Conservation (phyloP, 2,888 invertebrate species). For the Parnassius mnemosyne region DNA sequence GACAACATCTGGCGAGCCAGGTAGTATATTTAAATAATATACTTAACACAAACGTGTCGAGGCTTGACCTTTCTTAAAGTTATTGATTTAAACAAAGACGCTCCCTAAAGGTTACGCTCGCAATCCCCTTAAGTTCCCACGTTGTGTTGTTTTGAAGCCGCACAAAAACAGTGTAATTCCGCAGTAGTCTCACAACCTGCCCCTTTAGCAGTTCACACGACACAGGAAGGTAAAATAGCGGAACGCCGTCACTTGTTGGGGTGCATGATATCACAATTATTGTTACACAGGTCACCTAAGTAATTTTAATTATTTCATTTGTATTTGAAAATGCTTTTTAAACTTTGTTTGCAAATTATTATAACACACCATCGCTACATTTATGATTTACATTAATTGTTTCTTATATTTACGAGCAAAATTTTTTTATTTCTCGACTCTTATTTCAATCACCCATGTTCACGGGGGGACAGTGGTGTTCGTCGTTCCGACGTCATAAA, state of each 20-base stretch:
- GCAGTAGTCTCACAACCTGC: conserved; percentile 26
- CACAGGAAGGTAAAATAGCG: conserved; percentile 37
- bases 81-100: conserved; percentile 22
- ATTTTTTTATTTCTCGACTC: too few species aligned
- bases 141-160: conserved; percentile 50
- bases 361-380: too few species aligned
- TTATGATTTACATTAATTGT: too few species aligned
- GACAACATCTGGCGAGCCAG: too few species aligned
- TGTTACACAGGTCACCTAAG: not conserved
- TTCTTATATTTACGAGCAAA: too few species aligned
- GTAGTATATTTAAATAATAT: not conserved
- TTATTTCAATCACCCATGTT: too few species aligned
- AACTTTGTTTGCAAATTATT: too few species aligned
- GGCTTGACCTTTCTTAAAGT: conserved; percentile 23
- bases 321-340: too few species aligned
- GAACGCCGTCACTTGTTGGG: conserved; percentile 29
- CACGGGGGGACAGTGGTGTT: too few species aligned
- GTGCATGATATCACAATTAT: conserved; percentile 27
- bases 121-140: conserved; percentile 50
- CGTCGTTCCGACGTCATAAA: too few species aligned
- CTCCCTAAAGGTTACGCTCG: conserved; percentile 50
- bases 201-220: conserved; percentile 32
- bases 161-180: conserved; percentile 44
- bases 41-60: conserved; percentile 4
- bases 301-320: not conserved